Conservation (phyloP, 2,888 invertebrate species). For the Chloroclystis v-ata region DNA sequence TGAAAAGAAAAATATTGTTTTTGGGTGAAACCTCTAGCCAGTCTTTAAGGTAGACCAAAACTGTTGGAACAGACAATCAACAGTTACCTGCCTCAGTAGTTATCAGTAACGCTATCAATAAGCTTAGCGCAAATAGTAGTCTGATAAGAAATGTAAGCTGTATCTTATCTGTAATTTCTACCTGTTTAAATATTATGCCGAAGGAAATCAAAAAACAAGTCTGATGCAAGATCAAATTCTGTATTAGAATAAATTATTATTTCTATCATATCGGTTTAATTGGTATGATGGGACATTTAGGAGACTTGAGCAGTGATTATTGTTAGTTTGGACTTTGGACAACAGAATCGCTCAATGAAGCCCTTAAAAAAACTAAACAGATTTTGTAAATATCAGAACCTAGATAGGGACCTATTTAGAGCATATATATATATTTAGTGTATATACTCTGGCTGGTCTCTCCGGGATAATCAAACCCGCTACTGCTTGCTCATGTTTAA, state of each 20-base stretch:
- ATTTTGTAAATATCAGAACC: no score
- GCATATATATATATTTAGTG: no score
- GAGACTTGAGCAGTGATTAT: no score
- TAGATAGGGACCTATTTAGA: no score
- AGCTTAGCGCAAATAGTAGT: conserved; percentile 68
- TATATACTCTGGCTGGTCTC: no score
- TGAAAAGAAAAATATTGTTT: conserved; percentile 33
- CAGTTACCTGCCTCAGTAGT: conserved; percentile 37
- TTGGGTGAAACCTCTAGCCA: conserved; percentile 42
- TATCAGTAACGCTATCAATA: conserved; percentile 68
- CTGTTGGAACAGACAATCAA: conserved; percentile 52
- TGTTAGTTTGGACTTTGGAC: no score
- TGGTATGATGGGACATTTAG: no score
- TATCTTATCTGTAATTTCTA: conserved; percentile 64
- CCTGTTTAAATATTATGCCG: conserved; percentile 42
- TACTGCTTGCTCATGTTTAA: no score
- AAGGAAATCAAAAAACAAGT: conserved; percentile 24
- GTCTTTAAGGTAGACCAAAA: conserved; percentile 47
- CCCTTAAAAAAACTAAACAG: no score
- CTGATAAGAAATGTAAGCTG: conserved; percentile 62
- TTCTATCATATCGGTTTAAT: no score
- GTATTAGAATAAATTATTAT: not conserved
- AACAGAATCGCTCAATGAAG: no score
- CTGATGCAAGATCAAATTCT: conserved; percentile 4
- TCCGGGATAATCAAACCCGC: no score